Percentiles rank a stretch among this genome's conserved stretches.
phyloP scores from a whole-genome alignment of 2,113 vertebrate genomes.

The Rhizomys pruinosus region DNA sequence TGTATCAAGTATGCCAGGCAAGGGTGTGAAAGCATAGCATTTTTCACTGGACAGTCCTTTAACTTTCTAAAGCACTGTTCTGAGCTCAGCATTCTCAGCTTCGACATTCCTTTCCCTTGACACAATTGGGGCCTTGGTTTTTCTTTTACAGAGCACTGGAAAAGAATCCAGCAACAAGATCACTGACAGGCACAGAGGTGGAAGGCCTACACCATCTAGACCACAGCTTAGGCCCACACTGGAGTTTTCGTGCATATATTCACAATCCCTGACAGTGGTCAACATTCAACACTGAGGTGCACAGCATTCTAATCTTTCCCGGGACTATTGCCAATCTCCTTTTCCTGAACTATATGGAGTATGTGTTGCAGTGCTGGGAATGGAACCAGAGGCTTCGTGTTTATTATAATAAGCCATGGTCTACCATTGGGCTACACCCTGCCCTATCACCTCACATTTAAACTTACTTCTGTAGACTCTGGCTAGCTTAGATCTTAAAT shows the following conservation, averaged over 20 bases:
- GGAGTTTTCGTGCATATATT: not conserved
- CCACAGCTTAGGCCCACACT: not conserved
- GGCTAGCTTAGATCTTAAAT: not conserved
- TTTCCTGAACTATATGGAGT: not conserved
- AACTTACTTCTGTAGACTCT: no score
- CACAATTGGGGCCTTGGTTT: not conserved
- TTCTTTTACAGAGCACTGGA: not conserved
- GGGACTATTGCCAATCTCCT: not conserved
- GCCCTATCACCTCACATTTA: no score
- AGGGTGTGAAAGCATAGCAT: not conserved
- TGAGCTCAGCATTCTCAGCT: not conserved
- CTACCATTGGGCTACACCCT: no score
- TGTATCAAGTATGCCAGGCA: not conserved
- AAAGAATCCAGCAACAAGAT: not conserved
- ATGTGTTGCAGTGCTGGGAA: not conserved
- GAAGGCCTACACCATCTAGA: no score
- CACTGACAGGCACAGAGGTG: not conserved
- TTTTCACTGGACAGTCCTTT: not conserved
- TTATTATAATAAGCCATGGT: no score
- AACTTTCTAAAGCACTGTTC: not conserved
- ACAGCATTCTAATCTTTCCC: not conserved
- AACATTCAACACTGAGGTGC: not conserved
- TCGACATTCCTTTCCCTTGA: not conserved
- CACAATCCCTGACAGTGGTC: not conserved
- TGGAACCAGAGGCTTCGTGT: not conserved